Base-by-base conservation (phyloP, 2,888 invertebrate genomes). In the Catocala sponsa region DNA sequence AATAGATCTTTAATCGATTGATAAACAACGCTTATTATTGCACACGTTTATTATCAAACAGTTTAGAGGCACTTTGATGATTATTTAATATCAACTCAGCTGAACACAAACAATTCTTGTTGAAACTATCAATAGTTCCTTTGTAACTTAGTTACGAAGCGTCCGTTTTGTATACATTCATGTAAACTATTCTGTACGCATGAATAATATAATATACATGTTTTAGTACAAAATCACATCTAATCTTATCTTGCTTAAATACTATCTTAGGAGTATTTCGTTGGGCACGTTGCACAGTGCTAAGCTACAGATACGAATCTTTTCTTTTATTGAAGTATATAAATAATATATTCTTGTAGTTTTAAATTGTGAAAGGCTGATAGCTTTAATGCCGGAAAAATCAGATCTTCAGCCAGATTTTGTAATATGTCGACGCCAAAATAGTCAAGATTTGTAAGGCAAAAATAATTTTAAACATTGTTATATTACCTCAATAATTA, bases 141-240 rank as follows among this genome's bases (percentile, higher is more conserved):
- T 59, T 59, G 41, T 35, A 50, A 56, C 38, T 41, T 47, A 58
- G 51, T 51, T 50, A 4, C 1, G 11, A 25, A 44, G 25, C 38
- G 15, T 46, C 49, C 43, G 33, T 33, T 4, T 25, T 25, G 32
- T 25, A 44, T 46, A 52, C 35, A n/a, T 58, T 52, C 47, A 47
- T 44, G 25, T n/a, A 10, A 32, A 46, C 58, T 56, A 43, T 56
- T 33, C 7, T 48, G 25, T 43, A 49, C 15, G 15, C 15, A 15
- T 15, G 15, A 32, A 9, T 32, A 12, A 52, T 60, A 56, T 11
- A 35, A 43, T 38, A 44, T 59, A 49, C 35, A 7, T 35, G 35
- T 35, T 5, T 35, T 52, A 51, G 51, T 64, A 48, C 41, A 35
- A 59, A 71, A 75, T 75, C 63, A 66, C 69, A 67, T 71, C 75